phyloP scores from a whole-genome alignment of 2,888 invertebrate species.

The Drosophila setosimentum region DNA sequence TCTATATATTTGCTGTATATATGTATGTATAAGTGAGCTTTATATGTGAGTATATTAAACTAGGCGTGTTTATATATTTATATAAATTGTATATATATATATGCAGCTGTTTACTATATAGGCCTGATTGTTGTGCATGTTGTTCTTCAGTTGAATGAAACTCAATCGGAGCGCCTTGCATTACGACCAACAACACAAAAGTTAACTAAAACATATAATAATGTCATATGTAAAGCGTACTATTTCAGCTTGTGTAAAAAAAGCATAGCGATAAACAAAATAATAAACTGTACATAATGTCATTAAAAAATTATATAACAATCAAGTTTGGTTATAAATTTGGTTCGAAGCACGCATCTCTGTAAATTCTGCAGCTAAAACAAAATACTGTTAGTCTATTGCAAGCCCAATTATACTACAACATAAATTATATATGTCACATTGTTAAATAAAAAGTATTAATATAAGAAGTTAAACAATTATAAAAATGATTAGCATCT shows the following conservation, averaged over 20 bases:
- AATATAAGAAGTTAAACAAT: conserved; percentile 43
- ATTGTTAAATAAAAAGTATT: conserved; percentile 60
- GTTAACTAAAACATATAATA: conserved; percentile 64
- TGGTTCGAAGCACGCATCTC: conserved; percentile 73
- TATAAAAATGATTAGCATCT: conserved; percentile 74
- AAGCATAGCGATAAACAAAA: conserved; percentile 49
- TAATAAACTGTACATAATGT: conserved; percentile 75
- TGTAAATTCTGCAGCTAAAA: conserved; percentile 54
- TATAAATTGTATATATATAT: conserved; percentile 62
- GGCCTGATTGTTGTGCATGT: conserved; percentile 82
- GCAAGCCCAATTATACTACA: conserved; percentile 73
- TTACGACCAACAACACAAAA: conserved; percentile 40
- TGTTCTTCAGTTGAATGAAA: conserved; percentile 64
- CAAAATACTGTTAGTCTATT: conserved; percentile 80
- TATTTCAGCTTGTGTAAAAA: conserved; percentile 45
- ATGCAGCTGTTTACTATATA: conserved; percentile 71
- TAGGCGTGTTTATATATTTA: conserved; percentile 52
- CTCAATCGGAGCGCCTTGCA: conserved; percentile 68
- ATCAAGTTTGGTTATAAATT: conserved; percentile 77
- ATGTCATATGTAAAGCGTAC: conserved; percentile 64
- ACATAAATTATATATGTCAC: conserved; percentile 66
- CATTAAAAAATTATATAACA: conserved; percentile 79
- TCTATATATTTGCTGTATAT: conserved; percentile 45
- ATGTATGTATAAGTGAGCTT: conserved; percentile 54
- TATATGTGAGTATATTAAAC: conserved; percentile 65